Evolutionary conservation across 2,888 invertebrate genomes (phyloP), one percentile per base, ranked within the genome.

Genomic region (Bellardia pandia): DNA sequence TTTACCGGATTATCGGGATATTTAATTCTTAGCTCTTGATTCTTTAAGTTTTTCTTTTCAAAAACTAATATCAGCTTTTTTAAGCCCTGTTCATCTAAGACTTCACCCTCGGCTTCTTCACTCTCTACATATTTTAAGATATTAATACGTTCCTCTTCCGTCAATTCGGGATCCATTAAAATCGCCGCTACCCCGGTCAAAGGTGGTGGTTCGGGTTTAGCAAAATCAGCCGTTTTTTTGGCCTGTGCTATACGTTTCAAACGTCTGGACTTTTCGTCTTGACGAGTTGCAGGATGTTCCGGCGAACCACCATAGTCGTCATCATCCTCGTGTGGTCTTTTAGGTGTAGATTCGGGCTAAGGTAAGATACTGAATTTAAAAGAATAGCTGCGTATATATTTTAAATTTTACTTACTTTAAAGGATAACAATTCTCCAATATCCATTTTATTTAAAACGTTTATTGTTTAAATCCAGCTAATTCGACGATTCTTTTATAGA

Each of bases 21-120:
- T 94, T 99, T 99, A 14, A 99, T 99, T 88, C 99, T 95, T 97
- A 99, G 98, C 94, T 99, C 99, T 92, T 99, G 97, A 93, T 99
- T 99, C 92, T 96, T 97, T 9, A 98, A 94, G 71, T 97, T 97
- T 91, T 98, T 96, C 93, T 99, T 99, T 92, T 99, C 99, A 94
- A 99, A 98, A 88, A 97, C 95, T 14, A 99, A 94, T 33, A 99
- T 96, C 92, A 99, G 95, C 92, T 97, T 96, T 91, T 99, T 99
- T 9, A 99, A 95, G 13, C 96, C 96, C 40, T 96, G 95, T 89
- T 99, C 99, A 94, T 99, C 98, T 66, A 99, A 94, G 0, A 96
- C 95, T 92, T 98, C 98, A n/a, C 96, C 96, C 93, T 97, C 96
- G 8, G 96, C 96, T 58, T 96, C 96, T 94, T 97, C 97, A 75